phyloP scores from a whole-genome alignment of 2,888 invertebrate species.

The Dyspetes luteomarginatus region DNA sequence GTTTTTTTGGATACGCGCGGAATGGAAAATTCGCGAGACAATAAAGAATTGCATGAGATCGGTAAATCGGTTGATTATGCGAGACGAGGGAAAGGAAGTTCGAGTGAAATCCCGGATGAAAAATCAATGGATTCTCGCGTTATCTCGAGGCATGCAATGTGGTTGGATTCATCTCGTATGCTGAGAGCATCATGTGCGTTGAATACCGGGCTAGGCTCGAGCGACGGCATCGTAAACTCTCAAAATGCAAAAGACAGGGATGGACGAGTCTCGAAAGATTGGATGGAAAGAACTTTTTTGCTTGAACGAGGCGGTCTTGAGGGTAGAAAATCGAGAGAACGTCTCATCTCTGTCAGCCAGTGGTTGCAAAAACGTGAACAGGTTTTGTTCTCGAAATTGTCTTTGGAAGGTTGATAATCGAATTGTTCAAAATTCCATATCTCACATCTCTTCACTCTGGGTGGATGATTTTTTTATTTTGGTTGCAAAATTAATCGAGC shows the following conservation, averaged over 20 bases:
- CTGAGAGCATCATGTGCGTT: constrained; percentile 13
- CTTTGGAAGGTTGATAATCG: constrained; percentile 5
- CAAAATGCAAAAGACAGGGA: neutral
- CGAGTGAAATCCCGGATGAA: constrained; percentile 34
- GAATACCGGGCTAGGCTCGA: constrained; percentile 3
- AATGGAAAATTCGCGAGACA: constrained; percentile 14
- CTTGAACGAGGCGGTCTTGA: constrained; percentile 23
- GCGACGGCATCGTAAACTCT: constrained; percentile 5
- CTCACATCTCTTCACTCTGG: too few relatives aligned
- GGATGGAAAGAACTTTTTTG: constrained; percentile 40
- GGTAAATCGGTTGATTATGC: constrained; percentile 1
- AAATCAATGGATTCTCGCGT: constrained; percentile 41
- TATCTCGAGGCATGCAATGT: constrained; percentile 39
- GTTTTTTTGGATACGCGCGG: neutral
- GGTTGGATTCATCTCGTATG: constrained; percentile 29
- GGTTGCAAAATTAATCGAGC: too few relatives aligned
- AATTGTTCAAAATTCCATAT: too few relatives aligned
- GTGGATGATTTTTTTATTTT: too few relatives aligned
- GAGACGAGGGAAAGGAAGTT: neutral
- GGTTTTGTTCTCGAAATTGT: constrained; percentile 46
- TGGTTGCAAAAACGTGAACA: constrained; percentile 49
- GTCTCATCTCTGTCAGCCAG: constrained; percentile 42
- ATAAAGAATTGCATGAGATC: neutral
- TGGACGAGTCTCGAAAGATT: constrained; percentile 19
- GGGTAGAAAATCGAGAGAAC: constrained; percentile 44